Percentiles rank a stretch among this genome's conserved stretches.
Conservation (phyloP, 2,888 invertebrate genomes). For the Phragmatobia fuliginosa region DNA sequence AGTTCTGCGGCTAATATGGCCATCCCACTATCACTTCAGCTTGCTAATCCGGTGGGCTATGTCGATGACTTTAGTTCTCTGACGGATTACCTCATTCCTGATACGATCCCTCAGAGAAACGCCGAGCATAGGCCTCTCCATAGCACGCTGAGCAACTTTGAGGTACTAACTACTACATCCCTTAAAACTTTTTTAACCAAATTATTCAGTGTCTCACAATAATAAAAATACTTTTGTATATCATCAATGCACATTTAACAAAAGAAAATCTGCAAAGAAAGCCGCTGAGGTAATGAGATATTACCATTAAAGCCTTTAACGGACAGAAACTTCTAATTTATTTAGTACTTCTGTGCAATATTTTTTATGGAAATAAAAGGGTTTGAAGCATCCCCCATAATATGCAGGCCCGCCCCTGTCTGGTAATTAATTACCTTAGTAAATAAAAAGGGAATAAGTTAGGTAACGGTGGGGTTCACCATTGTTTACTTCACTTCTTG, state of each 20-base stretch:
- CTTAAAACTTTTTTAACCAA: too few relatives aligned
- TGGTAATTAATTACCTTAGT: conserved; percentile 18
- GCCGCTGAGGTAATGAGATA: not conserved
- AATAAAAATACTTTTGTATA: not conserved
- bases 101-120: too few relatives aligned
- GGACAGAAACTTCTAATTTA: conserved; percentile 4
- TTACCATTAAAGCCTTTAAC: conserved; percentile 2
- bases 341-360: conserved; percentile 10
- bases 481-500: conserved; percentile 13
- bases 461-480: conserved; percentile 11
- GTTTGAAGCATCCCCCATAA: conserved; percentile 17
- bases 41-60: too few relatives aligned
- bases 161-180: too few relatives aligned
- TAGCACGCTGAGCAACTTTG: too few relatives aligned
- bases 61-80: too few relatives aligned
- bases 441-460: conserved; percentile 15
- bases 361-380: conserved; percentile 15
- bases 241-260: not conserved
- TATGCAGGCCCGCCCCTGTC: conserved; percentile 18
- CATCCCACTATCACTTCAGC: too few relatives aligned
- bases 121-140: too few relatives aligned
- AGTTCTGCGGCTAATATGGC: too few relatives aligned
- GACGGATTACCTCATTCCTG: too few relatives aligned
- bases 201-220: not conserved
- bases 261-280: not conserved